Evolutionary conservation across 2,888 invertebrate species (phyloP).

Genomic region (Plebejus argus): DNA sequence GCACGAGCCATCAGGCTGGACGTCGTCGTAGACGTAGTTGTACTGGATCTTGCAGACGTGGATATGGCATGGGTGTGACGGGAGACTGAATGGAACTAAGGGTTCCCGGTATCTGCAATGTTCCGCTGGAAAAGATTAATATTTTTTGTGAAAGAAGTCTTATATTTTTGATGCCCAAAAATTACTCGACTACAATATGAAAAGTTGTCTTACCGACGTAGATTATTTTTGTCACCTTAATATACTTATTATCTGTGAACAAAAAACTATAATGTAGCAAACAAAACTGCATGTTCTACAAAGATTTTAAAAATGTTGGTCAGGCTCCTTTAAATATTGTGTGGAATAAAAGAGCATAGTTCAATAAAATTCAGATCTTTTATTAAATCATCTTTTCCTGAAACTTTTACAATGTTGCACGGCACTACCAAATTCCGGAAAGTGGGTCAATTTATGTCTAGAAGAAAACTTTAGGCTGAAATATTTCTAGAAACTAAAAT

Average conservation of each 20-base stretch:
- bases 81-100: slow-evolving; percentile 54
- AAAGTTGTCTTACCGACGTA: slow-evolving; percentile 58
- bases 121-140: slow-evolving; percentile 51
- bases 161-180: no score
- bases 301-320: background rate
- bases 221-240: slow-evolving; percentile 58
- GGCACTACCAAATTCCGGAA: background rate
- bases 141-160: background rate
- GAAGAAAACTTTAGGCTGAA: slow-evolving; percentile 13
- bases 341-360: background rate
- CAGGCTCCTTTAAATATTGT: background rate
- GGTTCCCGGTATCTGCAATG: slow-evolving; percentile 55
- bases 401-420: background rate
- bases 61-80: slow-evolving; percentile 53
- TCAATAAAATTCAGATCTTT: slow-evolving; percentile 10
- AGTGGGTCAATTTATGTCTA: slow-evolving; percentile 12
- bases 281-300: background rate
- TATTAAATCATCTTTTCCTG: slow-evolving; percentile 7
- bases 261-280: slow-evolving; percentile 25
- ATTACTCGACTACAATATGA: background rate
- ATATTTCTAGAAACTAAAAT: slow-evolving; percentile 16
- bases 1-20: slow-evolving; percentile 44
- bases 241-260: slow-evolving; percentile 54
- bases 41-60: slow-evolving; percentile 61
- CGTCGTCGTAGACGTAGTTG: slow-evolving; percentile 64